Conservation (phyloP, 2,888 invertebrate genomes). For the Mylabris sibirica region DNA sequence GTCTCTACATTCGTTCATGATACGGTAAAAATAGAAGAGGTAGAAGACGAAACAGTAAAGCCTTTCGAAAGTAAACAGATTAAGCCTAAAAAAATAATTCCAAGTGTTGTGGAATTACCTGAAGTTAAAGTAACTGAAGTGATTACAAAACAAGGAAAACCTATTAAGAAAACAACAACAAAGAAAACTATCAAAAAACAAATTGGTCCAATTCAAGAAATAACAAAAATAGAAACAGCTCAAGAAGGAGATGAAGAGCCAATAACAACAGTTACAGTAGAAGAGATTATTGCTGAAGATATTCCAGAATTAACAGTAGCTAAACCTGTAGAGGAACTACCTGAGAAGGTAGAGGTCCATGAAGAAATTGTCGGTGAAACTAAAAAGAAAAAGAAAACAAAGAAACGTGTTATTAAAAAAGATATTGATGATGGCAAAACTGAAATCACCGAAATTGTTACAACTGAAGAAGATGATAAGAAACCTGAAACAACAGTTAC, state of each 20-base stretch:
- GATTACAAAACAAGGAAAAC: slow-evolving; percentile 41
- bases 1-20: slow-evolving; percentile 50
- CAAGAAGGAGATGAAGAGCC: slow-evolving; percentile 41
- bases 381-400: slow-evolving; percentile 56
- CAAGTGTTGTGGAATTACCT: slow-evolving; percentile 53
- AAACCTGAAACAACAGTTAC: slow-evolving; percentile 30
- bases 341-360: slow-evolving; percentile 44
- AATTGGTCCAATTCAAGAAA: slow-evolving; percentile 53
- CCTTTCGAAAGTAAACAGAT: slow-evolving; percentile 31
- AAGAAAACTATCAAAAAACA: slow-evolving; percentile 60
- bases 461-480: slow-evolving; percentile 31
- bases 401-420: slow-evolving; percentile 62
- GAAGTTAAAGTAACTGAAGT: slow-evolving; percentile 56
- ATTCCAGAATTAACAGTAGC: slow-evolving; percentile 38
- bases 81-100: slow-evolving; percentile 47
- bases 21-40: slow-evolving; percentile 8
- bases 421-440: slow-evolving; percentile 52
- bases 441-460: slow-evolving; percentile 56
- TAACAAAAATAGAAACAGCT: slow-evolving; percentile 54
- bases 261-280: slow-evolving; percentile 45
- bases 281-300: slow-evolving; percentile 42
- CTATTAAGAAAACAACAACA: slow-evolving; percentile 47
- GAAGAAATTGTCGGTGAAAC: slow-evolving; percentile 40
- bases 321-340: slow-evolving; percentile 41
- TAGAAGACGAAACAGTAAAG: slow-evolving; percentile 42